Percentiles rank a stretch among this genome's conserved stretches.
Conservation (phyloP, 2,113 vertebrate species). For the Okapia johnstoni region DNA sequence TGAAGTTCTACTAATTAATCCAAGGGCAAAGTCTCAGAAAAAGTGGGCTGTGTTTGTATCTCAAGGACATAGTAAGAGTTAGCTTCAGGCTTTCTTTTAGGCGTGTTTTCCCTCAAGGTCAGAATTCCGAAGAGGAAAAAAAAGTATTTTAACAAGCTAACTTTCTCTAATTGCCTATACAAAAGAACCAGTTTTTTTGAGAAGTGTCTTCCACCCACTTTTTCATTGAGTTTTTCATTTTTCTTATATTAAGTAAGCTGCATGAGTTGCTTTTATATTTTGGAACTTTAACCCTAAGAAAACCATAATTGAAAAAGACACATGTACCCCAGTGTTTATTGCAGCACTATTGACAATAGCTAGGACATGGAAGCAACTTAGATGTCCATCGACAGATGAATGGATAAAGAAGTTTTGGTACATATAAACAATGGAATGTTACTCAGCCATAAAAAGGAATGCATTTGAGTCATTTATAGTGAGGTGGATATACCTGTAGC, state of each 20-base stretch:
- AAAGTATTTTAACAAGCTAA: neutral
- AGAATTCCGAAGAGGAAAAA: neutral
- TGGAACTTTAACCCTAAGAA: neutral
- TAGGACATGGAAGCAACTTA: neutral
- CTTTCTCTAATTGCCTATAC: neutral
- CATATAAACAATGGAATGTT: neutral
- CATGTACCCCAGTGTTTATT: neutral
- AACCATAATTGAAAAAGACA: neutral
- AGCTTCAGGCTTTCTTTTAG: neutral
- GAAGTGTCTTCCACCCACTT: neutral
- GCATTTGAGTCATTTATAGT: neutral
- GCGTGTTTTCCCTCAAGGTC: neutral
- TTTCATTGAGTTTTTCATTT: neutral
- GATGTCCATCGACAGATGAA: neutral
- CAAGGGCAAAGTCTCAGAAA: neutral
- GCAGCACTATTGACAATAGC: neutral
- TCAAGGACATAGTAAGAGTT: neutral
- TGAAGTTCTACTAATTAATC: neutral
- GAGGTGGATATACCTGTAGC: neutral
- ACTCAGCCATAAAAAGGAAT: neutral
- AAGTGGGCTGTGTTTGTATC: neutral
- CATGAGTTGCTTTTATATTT: neutral
- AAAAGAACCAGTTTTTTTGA: neutral
- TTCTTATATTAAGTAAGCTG: neutral
- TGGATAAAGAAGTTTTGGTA: neutral